phyloP scores from a whole-genome alignment of 2,888 invertebrate species.

The Junonia oenone region DNA sequence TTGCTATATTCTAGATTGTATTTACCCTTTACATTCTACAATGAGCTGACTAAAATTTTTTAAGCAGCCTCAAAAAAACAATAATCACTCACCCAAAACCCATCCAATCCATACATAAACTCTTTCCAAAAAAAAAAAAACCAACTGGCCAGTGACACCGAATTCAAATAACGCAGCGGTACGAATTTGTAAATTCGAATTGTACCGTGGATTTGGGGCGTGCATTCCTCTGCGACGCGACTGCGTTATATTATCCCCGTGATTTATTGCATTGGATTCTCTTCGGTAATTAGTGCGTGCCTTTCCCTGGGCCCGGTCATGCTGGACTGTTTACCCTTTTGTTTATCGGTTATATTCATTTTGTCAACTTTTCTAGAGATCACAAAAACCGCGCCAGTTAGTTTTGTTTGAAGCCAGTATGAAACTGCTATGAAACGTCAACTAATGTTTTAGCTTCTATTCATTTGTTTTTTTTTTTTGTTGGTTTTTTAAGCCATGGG shows the following conservation, averaged over 20 bases:
- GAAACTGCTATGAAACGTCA: too few species aligned
- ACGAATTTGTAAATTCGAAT: conserved; percentile 46
- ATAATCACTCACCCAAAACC: not conserved
- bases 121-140: not conserved
- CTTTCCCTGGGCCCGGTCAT: conserved; percentile 36
- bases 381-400: too few species aligned
- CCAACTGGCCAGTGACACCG: conserved; percentile 21
- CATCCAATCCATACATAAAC: not conserved
- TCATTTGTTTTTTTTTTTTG: too few species aligned
- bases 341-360: conserved; percentile 1
- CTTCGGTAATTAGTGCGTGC: conserved; percentile 77
- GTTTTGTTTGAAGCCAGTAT: too few species aligned
- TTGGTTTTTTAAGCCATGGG: too few species aligned
- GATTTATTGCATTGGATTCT: conserved; percentile 79
- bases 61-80: not conserved
- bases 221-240: conserved; percentile 65
- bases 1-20: too few species aligned
- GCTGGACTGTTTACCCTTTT: conserved; percentile 11
- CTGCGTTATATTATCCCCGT: conserved; percentile 74
- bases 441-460: too few species aligned
- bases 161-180: conserved; percentile 20
- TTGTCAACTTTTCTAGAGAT: too few species aligned
- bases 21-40: not conserved
- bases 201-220: conserved; percentile 61
- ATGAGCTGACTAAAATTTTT: not conserved